Percentiles rank a stretch among this genome's conserved stretches.
Evolutionary conservation across 1,140 invertebrate genomes (phyloP).

Genomic region (Polypedilum vanderplanki): DNA sequence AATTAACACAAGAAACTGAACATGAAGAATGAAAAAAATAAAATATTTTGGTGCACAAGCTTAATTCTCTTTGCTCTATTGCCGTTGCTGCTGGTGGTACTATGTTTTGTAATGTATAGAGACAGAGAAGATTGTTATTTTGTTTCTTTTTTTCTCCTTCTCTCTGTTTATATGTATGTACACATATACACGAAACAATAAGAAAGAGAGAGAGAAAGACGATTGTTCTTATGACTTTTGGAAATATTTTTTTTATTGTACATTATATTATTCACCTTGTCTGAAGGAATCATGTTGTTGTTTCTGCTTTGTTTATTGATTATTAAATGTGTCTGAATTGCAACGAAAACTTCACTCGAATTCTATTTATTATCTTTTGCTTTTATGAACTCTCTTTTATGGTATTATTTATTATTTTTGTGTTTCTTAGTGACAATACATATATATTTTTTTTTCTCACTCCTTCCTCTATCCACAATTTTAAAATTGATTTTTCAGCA

Average conservation of each 20-base stretch:
- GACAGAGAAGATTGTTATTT: constrained; percentile 4
- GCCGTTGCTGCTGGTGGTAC: not conserved
- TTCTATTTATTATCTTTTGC: not conserved
- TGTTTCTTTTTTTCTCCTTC: not conserved
- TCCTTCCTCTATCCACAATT: not conserved
- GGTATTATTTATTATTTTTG: not conserved
- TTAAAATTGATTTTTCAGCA: constrained; percentile 19
- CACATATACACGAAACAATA: too few species aligned
- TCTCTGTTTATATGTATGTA: too few species aligned
- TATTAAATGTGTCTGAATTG: not conserved
- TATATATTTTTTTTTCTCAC: too few species aligned
- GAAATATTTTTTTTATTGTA: not conserved
- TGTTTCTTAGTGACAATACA: not conserved
- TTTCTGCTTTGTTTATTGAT: not conserved
- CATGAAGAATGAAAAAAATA: too few species aligned
- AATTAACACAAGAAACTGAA: too few species aligned
- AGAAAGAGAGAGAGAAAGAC: too few species aligned
- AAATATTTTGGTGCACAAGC: constrained; percentile 1
- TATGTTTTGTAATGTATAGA: constrained; percentile 6
- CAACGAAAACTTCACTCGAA: not conserved
- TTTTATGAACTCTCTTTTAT: constrained; percentile 1
- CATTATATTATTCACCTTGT: not conserved
- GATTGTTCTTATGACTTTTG: too few species aligned
- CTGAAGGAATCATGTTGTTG: constrained; percentile 12
- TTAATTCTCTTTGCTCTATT: not conserved